Evolutionary conservation across 92 coral and sea anemone species (phyloP).

Genomic region (Epizoanthus stellaris): DNA sequence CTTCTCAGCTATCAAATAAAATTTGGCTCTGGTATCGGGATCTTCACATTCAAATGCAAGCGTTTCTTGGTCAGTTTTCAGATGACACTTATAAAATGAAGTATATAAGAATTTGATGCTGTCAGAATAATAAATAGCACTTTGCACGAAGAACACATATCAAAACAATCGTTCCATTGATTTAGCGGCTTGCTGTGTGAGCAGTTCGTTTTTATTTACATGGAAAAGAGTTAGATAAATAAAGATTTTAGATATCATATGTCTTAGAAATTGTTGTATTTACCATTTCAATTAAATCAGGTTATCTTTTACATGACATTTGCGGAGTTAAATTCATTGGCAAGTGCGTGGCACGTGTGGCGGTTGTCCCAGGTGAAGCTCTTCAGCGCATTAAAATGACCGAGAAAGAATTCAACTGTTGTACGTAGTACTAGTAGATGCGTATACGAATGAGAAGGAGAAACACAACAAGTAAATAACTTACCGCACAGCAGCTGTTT

Average conservation of each 20-base stretch:
- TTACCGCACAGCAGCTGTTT: constrained; percentile 42
- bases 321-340: not conserved
- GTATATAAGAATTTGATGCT: not conserved
- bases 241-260: not conserved
- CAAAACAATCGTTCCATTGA: constrained; percentile 22
- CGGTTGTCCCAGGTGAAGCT: not conserved
- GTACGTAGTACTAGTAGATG: not conserved
- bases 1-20: not conserved
- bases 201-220: constrained; percentile 1
- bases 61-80: not conserved
- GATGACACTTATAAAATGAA: not conserved
- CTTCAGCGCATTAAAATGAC: not conserved
- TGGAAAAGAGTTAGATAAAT: constrained; percentile 1
- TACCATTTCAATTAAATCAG: not conserved
- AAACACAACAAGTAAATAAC: not conserved
- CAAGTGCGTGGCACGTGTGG: not conserved
- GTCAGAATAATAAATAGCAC: not conserved
- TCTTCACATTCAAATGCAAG: too few species aligned
- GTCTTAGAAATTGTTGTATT: not conserved
- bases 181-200: not conserved
- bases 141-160: not conserved
- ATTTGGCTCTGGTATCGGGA: too few species aligned
- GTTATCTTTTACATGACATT: too few species aligned
- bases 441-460: constrained; percentile 5
- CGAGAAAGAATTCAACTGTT: too few species aligned